Evolutionary conservation across 1,140 invertebrate genomes (phyloP).

Genomic region (Elymnias hypermnestra): DNA sequence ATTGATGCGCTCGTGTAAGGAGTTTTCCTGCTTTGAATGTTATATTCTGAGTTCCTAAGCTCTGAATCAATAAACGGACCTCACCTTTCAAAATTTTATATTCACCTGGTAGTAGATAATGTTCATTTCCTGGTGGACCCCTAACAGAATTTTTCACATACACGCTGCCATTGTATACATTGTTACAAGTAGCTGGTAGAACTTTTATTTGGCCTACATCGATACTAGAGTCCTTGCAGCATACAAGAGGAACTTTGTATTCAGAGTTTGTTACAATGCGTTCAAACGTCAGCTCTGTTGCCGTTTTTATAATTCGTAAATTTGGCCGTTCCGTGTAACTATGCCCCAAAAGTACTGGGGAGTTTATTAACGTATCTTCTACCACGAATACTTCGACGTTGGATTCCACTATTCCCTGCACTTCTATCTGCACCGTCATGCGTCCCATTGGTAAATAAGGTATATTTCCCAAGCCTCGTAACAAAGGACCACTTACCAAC

Average conservation of each 20-base stretch:
- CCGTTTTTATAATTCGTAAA: constrained; percentile 18
- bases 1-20: not conserved
- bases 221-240: no score
- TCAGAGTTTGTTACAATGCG: not conserved
- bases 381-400: constrained; percentile 3
- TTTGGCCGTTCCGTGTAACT: constrained; percentile 15
- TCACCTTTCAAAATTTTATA: constrained; percentile 6
- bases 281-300: constrained; percentile 7
- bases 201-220: not conserved
- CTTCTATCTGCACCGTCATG: not conserved
- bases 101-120: constrained; percentile 8
- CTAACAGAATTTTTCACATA: constrained; percentile 1
- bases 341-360: constrained; percentile 14
- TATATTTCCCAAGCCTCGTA: no score
- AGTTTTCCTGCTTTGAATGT: not conserved
- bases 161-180: not conserved
- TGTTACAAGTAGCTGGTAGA: not conserved
- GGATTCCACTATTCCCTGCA: constrained; percentile 6
- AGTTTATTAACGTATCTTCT: constrained; percentile 5
- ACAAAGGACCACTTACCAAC: no score
- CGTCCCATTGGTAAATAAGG: constrained; percentile 2
- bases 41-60: not conserved
- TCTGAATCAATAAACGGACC: constrained; percentile 1
- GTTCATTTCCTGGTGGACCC: constrained; percentile 5
- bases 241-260: constrained; percentile 9